These are phyloP conservation scores for Halcyon senegalensis DNA, from an alignment of 2,113 vertebrate genomes.

Conservation along the genomic window DNA sequence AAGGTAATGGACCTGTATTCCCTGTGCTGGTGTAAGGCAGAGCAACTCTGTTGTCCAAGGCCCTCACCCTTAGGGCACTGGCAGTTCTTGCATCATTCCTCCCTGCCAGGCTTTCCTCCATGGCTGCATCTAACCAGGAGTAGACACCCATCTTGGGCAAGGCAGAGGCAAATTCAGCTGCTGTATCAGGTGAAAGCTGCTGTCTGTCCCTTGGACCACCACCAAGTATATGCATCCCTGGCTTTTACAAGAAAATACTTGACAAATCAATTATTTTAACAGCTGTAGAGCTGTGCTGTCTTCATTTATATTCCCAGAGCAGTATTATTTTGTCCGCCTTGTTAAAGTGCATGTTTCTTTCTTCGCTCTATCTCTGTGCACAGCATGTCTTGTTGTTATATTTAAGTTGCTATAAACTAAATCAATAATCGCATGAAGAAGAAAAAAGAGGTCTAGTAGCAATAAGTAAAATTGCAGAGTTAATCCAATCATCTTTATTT, in stretches of 20 bases:
- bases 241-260: not conserved
- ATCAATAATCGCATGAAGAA: slow-evolving; percentile 63
- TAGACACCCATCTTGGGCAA: not conserved
- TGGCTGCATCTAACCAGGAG: not conserved
- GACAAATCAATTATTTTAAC: not conserved
- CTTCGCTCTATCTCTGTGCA: not conserved
- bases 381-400: not conserved
- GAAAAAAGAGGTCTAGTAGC: slow-evolving; percentile 1
- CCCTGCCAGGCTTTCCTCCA: not conserved
- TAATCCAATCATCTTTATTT: slow-evolving; percentile 61
- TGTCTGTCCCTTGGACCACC: not conserved
- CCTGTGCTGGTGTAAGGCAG: not conserved
- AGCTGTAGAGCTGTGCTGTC: not conserved
- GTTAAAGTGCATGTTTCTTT: not conserved
- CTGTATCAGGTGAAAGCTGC: not conserved
- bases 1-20: not conserved
- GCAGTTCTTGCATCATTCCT: not conserved
- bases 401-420: slow-evolving; percentile 14
- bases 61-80: no score
- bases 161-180: not conserved
- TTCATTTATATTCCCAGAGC: not conserved
- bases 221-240: not conserved
- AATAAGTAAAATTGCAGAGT: slow-evolving; percentile 60
- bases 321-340: not conserved
- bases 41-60: not conserved